Evolutionary conservation across 1,140 invertebrate genomes (phyloP), one percentile per base, ranked within the genome.

Genomic region (Penaeus indicus): DNA sequence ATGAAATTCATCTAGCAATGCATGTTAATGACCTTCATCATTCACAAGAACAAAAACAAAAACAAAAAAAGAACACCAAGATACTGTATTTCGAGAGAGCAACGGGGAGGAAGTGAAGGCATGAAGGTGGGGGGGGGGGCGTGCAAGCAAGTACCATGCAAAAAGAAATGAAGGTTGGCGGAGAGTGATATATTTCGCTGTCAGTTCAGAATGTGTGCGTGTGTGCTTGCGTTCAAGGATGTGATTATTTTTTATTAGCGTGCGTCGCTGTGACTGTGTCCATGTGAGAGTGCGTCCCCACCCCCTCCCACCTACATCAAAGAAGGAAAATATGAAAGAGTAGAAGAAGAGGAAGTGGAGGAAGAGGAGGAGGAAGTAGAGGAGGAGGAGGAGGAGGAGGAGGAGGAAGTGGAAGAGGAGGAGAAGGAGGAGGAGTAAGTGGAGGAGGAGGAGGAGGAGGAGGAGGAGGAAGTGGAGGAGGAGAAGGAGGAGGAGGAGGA

Each of bases 81-180:
- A 25, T 16, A 75, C 19, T 72, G 19, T 2, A 21, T 21, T 75
- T 75, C 7, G 25, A 25, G 16, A 64, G 80, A 82, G 80, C 61
- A 47, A 82, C 54, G 63, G 80, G 63, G 80, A 82, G 80, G 63
- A 60, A 82, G 80, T 62, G 80, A 82, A 61, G 63, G 80, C 61
- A 61, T 61, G 80, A 63, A 54, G 61, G 60, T 32, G 60, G 8
- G 54, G 16, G 54, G 16, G 16, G 5, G 54, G 16, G 54, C 10
- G 54, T 13, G 54, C 11, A 54, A 13, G 54, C 54, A 16, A 54
- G 54, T 13, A 54, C 11, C 16, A 16, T 54, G 54, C 54, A 54
- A 54, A 16, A 16, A 54, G 54, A 54, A 54, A 13, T 54, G 54
- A 54, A 54, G 5, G 54, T 54, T 54, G 54, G 54, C 54, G 54